Evolutionary conservation across 2,797 vertebrate species (phyloP).

Genomic region (Cynodonichthys magdalenae): DNA sequence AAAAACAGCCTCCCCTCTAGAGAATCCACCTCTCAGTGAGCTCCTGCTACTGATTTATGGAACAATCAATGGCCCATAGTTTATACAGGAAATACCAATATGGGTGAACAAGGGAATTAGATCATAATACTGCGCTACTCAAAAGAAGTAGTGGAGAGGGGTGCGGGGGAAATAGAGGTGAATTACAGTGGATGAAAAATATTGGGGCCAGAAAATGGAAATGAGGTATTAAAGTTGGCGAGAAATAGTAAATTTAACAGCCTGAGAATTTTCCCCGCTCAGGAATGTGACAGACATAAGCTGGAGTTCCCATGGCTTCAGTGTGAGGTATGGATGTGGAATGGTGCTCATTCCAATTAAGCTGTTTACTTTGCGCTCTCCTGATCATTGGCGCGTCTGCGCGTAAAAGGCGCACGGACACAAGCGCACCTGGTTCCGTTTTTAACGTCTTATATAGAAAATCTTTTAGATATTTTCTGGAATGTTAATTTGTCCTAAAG

Average conservation of each 20-base stretch:
- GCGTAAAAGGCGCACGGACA: slow-evolving; percentile 61
- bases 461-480: too few relatives aligned
- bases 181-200: slow-evolving; percentile 66
- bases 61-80: slow-evolving; percentile 75
- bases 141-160: slow-evolving; percentile 35
- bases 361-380: slow-evolving; percentile 77
- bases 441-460: not conserved
- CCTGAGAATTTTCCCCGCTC: slow-evolving; percentile 76
- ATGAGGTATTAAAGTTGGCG: slow-evolving; percentile 81
- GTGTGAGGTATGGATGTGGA: slow-evolving; percentile 80
- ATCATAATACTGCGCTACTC: slow-evolving; percentile 59
- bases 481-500: not conserved
- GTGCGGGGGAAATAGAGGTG: slow-evolving; percentile 46
- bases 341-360: slow-evolving; percentile 78
- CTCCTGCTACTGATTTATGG: slow-evolving; percentile 74
- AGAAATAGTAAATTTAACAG: slow-evolving; percentile 73
- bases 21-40: slow-evolving; percentile 48
- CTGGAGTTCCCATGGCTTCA: slow-evolving; percentile 80
- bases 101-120: slow-evolving; percentile 71
- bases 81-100: slow-evolving; percentile 79
- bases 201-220: slow-evolving; percentile 77
- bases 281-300: slow-evolving; percentile 79
- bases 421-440: slow-evolving; percentile 15
- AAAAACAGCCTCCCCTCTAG: slow-evolving; percentile 46
- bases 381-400: slow-evolving; percentile 54